A percentile compares a stretch with the other conserved stretches of the same genome.
phyloP scores from a whole-genome alignment of 1,140 invertebrate genomes.

The Plutomurus gul region DNA sequence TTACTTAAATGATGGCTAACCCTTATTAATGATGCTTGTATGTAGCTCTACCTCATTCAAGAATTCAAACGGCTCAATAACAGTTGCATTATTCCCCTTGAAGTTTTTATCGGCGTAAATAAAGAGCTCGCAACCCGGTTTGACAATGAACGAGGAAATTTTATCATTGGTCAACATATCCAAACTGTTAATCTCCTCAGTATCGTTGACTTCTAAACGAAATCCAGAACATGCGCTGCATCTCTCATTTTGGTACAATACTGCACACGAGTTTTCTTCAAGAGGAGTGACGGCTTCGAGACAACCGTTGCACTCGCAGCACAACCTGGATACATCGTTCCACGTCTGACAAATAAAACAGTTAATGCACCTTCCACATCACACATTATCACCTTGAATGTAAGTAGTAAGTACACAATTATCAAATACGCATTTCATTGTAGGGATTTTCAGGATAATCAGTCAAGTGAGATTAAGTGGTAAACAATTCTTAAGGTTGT shows the following conservation, averaged over 20 bases:
- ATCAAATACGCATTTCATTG: too few species aligned
- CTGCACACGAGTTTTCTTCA: slow-evolving; percentile 10
- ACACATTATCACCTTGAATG: too few species aligned
- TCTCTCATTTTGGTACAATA: background rate
- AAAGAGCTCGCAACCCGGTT: slow-evolving; percentile 11
- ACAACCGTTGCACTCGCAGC: slow-evolving; percentile 24
- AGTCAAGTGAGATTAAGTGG: too few species aligned
- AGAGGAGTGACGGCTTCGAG: background rate
- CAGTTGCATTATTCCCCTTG: background rate
- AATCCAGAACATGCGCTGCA: background rate
- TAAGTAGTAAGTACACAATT: too few species aligned
- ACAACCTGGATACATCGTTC: too few species aligned
- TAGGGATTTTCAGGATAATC: too few species aligned
- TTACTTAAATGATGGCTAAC: background rate
- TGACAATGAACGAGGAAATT: slow-evolving; percentile 37
- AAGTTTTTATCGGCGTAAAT: slow-evolving; percentile 26
- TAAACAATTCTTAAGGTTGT: too few species aligned
- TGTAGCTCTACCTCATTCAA: background rate
- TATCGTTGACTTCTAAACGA: slow-evolving; percentile 19
- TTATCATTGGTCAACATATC: slow-evolving; percentile 16
- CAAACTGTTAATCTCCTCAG: slow-evolving; percentile 18
- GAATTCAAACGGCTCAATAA: background rate
- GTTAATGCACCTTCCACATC: too few species aligned
- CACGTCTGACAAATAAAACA: too few species aligned
- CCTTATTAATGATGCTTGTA: background rate